Base-by-base conservation (phyloP, 92 coral and sea anemone genomes). In the Paragorgia papillata region DNA sequence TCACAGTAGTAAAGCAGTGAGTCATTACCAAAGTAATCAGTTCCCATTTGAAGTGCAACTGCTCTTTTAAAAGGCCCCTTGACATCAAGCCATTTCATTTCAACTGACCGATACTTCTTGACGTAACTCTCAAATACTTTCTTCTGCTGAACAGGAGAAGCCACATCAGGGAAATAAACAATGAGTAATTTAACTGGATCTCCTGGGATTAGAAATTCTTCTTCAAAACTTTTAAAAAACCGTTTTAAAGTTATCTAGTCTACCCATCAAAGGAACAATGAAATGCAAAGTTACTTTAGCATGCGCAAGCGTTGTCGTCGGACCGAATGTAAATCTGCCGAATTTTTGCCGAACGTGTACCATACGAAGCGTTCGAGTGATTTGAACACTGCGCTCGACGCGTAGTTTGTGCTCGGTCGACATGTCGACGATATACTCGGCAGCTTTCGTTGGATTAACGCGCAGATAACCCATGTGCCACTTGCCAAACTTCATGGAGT, bases 381-480 rank as follows among this genome's bases (percentile, higher is more conserved):
- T 21, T 14, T 19, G 19, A 0, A 14, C 51, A 1, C 13, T 50
- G 39, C 40, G 15, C 53, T 7, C 53, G 30, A 30, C 64, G 13
- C 62, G 99, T 2, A 92, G 88, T 61, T 95, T 95, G 73, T 95
- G 89, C 80, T 91, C 91, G 94, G 90, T 95, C 30, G 85, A 82
- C 88, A 95, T 86, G 48, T 91, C 92, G 87, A 95, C 74, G 73
- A 89, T 63, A 76, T 86, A 95, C 89, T 95, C 97, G 1, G 90
- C 85, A 3, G 95, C 97, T 24, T 79, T 80, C 17, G 82, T 80
- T 14, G 99, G 99, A 67, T 95, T 92, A 26, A 95, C 88, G 53
- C 99, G 83, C 32, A 95, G 89, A 74, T 95, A 95, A 15, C 99
- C 99, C 29, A 86, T 89, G 56, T 95, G 89, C 60, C 92, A 82